Evolutionary conservation across 2,888 invertebrate genomes (phyloP).

Genomic region (Sturmia bella): DNA sequence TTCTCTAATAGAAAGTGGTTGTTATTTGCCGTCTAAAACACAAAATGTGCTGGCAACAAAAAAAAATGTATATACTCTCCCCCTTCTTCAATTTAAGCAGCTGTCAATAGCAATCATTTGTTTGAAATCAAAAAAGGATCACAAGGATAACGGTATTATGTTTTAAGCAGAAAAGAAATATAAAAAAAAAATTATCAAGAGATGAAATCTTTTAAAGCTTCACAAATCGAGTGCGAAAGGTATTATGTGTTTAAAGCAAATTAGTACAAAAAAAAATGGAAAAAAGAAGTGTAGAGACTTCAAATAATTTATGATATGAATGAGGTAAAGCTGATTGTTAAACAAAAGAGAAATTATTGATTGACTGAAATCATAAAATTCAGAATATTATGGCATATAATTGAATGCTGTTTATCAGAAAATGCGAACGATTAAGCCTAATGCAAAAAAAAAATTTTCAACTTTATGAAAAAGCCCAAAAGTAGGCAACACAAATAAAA

Average conservation of each 20-base stretch:
- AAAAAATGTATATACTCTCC: neutral
- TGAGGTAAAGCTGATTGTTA: neutral
- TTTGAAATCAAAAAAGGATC: slow-evolving; percentile 67
- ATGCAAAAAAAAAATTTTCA: too few species aligned
- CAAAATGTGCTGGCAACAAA: slow-evolving; percentile 34
- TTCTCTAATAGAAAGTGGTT: slow-evolving; percentile 53
- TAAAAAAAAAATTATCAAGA: slow-evolving; percentile 18
- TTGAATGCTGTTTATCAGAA: too few species aligned
- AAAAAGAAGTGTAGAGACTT: too few species aligned
- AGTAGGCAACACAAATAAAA: too few species aligned
- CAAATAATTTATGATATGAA: neutral
- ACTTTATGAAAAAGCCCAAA: too few species aligned
- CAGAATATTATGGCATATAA: too few species aligned
- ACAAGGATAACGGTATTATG: slow-evolving; percentile 64
- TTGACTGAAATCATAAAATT: slow-evolving; percentile 18
- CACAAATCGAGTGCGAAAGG: slow-evolving; percentile 73
- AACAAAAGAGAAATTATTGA: slow-evolving; percentile 33
- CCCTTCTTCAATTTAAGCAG: slow-evolving; percentile 52
- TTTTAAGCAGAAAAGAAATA: slow-evolving; percentile 45
- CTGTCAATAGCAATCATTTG: slow-evolving; percentile 73
- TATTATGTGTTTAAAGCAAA: slow-evolving; percentile 48
- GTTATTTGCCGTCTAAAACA: slow-evolving; percentile 28
- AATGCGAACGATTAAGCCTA: too few species aligned
- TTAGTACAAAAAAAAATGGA: too few species aligned
- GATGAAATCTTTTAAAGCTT: slow-evolving; percentile 72